Conservation (phyloP, 30 jellyfish, hydroid and myxozoan genomes). For the Catostylus mosaicus region DNA sequence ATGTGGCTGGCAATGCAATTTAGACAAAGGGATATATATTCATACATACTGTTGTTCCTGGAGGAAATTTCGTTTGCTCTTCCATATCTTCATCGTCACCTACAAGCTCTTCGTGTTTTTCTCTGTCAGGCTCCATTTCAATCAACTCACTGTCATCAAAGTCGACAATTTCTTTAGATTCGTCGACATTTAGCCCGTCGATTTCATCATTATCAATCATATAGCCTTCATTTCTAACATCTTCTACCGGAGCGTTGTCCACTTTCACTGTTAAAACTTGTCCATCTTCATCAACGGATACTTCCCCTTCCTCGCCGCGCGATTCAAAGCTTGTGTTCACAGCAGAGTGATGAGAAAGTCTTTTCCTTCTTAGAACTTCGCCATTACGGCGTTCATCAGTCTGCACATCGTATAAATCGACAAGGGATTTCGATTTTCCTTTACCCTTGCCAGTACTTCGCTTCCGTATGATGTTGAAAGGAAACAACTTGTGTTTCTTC, state of each 20-base stretch:
- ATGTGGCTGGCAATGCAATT: background rate
- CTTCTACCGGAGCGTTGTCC: background rate
- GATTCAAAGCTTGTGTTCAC: constrained; percentile 27
- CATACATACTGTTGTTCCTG: constrained; percentile 51
- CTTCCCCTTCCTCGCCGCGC: background rate
- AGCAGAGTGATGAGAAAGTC: constrained; percentile 5
- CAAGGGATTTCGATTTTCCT: constrained; percentile 61
- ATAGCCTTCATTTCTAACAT: background rate
- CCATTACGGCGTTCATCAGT: background rate
- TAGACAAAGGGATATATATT: background rate
- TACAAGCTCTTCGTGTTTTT: background rate
- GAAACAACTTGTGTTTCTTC: constrained; percentile 52
- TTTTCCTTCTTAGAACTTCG: background rate
- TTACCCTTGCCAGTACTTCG: constrained; percentile 47
- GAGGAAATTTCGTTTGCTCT: constrained; percentile 15
- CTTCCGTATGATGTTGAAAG: constrained; percentile 51
- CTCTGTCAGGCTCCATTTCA: background rate
- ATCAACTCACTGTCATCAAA: background rate
- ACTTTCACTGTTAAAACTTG: background rate
- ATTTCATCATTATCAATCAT: background rate
- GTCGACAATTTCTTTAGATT: background rate
- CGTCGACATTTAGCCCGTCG: background rate
- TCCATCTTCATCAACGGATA: background rate
- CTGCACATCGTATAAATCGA: constrained; percentile 34
- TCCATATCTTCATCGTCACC: background rate